A percentile compares a stretch with the other conserved stretches of the same genome.
Conservation (phyloP, 1,140 invertebrate genomes). For the Hypsibius dujardini region DNA sequence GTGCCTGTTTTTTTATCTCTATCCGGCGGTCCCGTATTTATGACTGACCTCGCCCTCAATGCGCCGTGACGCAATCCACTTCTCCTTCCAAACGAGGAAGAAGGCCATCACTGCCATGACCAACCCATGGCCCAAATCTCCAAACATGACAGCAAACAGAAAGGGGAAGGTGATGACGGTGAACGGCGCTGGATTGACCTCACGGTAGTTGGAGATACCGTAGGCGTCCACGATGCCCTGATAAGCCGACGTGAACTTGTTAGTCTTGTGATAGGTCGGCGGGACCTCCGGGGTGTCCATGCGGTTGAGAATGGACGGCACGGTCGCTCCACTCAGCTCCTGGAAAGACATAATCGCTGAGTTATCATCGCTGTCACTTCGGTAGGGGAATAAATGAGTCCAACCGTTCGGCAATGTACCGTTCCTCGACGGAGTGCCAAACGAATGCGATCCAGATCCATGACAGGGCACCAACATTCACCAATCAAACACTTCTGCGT, state of each 20-base stretch:
- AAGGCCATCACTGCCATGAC: conserved; percentile 54
- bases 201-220: conserved; percentile 38
- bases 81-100: conserved; percentile 51
- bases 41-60: conserved; percentile 33
- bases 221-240: conserved; percentile 39
- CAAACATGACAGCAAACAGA: conserved; percentile 83
- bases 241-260: conserved; percentile 39
- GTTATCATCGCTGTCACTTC: no score
- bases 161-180: conserved; percentile 87
- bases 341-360: conserved; percentile 33
- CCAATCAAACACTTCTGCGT: conserved; percentile 82
- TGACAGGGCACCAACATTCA: conserved; percentile 91
- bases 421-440: conserved; percentile 69
- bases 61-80: conserved; percentile 29
- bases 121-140: conserved; percentile 68
- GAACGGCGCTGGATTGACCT: conserved; percentile 48
- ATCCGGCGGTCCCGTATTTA: no score
- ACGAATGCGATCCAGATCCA: conserved; percentile 76
- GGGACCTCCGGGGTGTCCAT: conserved; percentile 64
- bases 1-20: no score
- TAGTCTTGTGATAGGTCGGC: conserved; percentile 38
- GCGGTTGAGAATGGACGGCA: conserved; percentile 83
- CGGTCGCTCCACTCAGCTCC: conserved; percentile 72
- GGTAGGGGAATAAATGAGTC: background rate
- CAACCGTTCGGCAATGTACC: conserved; percentile 38